Conservation (phyloP, 1,140 invertebrate species). For the Brachionus paranguensis region DNA sequence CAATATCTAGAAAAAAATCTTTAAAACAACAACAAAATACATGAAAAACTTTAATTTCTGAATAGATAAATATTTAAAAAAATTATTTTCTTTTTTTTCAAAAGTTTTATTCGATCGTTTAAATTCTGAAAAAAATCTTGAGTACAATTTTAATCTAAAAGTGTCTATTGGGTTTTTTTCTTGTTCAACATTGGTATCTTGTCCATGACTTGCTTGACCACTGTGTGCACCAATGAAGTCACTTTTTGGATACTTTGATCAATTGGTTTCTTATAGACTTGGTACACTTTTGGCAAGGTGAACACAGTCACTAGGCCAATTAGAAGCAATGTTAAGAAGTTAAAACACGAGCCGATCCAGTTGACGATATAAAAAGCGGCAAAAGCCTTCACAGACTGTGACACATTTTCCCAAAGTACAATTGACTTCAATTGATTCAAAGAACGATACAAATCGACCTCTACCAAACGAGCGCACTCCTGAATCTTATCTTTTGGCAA, state of each 20-base stretch:
- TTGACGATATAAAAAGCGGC: not conserved
- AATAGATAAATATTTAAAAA: constrained; percentile 5
- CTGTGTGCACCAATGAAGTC: not conserved
- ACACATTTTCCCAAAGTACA: constrained; percentile 88
- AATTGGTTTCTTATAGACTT: constrained; percentile 74
- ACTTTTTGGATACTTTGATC: constrained; percentile 30
- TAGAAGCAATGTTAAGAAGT: constrained; percentile 5
- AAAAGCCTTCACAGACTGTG: constrained; percentile 67
- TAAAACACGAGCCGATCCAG: not conserved
- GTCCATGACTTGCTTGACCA: not conserved
- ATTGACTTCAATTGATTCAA: constrained; percentile 75
- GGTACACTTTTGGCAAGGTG: constrained; percentile 91
- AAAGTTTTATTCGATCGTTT: not conserved
- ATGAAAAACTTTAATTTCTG: not conserved
- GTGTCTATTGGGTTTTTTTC: constrained; percentile 31
- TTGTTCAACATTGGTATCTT: constrained; percentile 39
- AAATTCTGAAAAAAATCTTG: not conserved
- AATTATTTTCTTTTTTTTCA: not conserved
- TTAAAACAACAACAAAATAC: not conserved
- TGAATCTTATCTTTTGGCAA: constrained; percentile 80
- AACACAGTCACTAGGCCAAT: constrained; percentile 69
- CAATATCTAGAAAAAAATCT: not conserved
- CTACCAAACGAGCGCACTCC: constrained; percentile 71
- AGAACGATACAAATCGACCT: constrained; percentile 74
- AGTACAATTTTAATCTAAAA: not conserved